Conservation (phyloP, 2,797 vertebrate genomes). For the Cetoscarus ocellatus region DNA sequence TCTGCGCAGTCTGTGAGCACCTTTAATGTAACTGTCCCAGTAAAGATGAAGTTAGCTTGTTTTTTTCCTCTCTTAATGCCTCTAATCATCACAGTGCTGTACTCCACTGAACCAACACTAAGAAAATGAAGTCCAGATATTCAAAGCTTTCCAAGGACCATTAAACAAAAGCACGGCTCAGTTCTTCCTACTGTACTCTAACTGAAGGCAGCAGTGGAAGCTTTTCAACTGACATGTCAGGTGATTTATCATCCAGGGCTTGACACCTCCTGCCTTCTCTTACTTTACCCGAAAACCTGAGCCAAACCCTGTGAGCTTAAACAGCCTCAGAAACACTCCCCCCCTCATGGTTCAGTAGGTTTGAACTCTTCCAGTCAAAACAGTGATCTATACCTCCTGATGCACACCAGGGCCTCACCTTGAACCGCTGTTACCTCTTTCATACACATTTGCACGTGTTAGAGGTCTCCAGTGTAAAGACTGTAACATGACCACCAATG, state of each 20-base stretch:
- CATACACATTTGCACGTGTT: slow-evolving; percentile 30
- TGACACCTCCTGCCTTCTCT: slow-evolving; percentile 1
- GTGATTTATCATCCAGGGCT: slow-evolving; percentile 66
- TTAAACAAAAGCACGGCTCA: slow-evolving; percentile 34
- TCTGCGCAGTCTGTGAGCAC: no score
- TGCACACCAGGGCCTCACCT: slow-evolving; percentile 39
- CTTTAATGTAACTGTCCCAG: no score
- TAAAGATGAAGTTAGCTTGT: no score
- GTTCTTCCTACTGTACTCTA: slow-evolving; percentile 54
- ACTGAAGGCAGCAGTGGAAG: slow-evolving; percentile 54
- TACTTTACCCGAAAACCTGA: slow-evolving; percentile 42
- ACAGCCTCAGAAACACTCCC: slow-evolving; percentile 45
- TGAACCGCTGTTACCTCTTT: slow-evolving; percentile 28
- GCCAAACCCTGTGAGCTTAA: slow-evolving; percentile 50
- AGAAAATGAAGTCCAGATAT: slow-evolving; percentile 6
- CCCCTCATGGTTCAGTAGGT: slow-evolving; percentile 58
- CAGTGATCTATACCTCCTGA: slow-evolving; percentile 64
- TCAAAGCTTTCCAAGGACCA: slow-evolving; percentile 25
- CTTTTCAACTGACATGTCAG: slow-evolving; percentile 56
- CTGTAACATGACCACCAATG: slow-evolving; percentile 18
- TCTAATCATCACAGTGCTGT: background rate
- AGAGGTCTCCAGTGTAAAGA: slow-evolving; percentile 20
- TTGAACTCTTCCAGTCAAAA: slow-evolving; percentile 68
- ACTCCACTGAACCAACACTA: slow-evolving; percentile 5
- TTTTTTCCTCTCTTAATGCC: no score